Base-by-base conservation (phyloP, 2,888 invertebrate genomes). In the Drosophila histrio region DNA sequence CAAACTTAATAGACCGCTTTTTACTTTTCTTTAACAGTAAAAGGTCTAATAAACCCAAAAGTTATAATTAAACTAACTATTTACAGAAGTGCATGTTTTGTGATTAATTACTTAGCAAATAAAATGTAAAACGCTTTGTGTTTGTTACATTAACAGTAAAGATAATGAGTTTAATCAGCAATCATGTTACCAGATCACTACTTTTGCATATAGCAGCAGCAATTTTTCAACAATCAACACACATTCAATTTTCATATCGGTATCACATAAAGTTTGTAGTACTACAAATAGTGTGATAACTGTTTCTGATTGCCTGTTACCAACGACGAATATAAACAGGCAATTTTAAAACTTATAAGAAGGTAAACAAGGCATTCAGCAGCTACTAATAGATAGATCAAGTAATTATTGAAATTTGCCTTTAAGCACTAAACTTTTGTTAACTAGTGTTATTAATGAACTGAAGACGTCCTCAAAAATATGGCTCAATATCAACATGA, bases 401-500 rank as follows among this genome's bases (percentile, higher is more conserved):
- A n/a, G n/a, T n/a, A n/a, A n/a, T n/a, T n/a, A n/a, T n/a, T n/a
- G n/a, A n/a, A n/a, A n/a, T n/a, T 13, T 32, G 7, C 1, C 13
- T 32, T 13, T 13, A 32, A 32, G 7, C 32, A 13, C 32, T 13
- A 7, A 6, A 7, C 2, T 32, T 7, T n/a, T n/a, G n/a, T n/a
- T n/a, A n/a, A n/a, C n/a, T 32, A 32, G n/a, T 26, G 15, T 24
- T 24, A 36, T 11, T 15, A 28, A 39, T 52, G 52, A 44, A 6
- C 11, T 7, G n/a, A 30, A 30, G 44, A 57, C 36, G 46, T 57
- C 32, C 56, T 26, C 38, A 22, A 50, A 24, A 17, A 13, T 38
- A 41, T 43, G 44, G n/a, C 36, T 44, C 43, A 57, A 52, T 34
- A 11, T 17, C 9, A 13, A n/a, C 6, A 26, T 52, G 17, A 58